Conservation (phyloP, 2,797 vertebrate species). For the Pteronotus mesoamericanus region DNA sequence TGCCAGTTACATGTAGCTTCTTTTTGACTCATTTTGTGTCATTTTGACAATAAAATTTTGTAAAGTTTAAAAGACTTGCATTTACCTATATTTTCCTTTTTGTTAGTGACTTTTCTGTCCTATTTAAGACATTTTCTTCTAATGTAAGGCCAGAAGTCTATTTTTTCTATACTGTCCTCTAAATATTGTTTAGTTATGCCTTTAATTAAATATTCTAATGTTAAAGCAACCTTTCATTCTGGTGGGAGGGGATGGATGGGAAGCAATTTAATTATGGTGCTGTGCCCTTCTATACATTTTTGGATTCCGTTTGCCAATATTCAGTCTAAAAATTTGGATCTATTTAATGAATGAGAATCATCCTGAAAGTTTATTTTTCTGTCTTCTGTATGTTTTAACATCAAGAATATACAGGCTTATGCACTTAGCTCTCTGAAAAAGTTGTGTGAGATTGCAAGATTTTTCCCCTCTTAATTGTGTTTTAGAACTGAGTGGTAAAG, state of each 20-base stretch:
- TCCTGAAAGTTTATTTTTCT: not conserved
- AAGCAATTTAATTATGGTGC: not conserved
- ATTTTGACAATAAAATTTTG: not conserved
- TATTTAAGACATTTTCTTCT: not conserved
- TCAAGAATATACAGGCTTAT: not conserved
- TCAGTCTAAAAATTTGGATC: not conserved
- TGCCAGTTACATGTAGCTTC: not conserved
- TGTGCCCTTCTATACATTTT: not conserved
- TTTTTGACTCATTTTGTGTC: not conserved
- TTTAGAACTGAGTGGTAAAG: not conserved
- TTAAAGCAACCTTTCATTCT: not conserved
- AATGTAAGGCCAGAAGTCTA: not conserved
- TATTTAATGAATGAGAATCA: not conserved
- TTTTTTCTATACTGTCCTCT: not conserved
- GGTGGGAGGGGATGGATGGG: fast-evolving
- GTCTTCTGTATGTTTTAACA: not conserved
- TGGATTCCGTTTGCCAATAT: not conserved
- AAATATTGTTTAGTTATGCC: not conserved
- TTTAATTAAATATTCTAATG: not conserved
- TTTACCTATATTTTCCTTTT: not conserved
- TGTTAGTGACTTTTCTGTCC: not conserved
- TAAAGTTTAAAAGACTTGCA: not conserved
- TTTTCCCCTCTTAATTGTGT: not conserved
- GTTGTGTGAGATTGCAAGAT: not conserved
- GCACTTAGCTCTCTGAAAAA: not conserved